Evolutionary conservation across 1,140 invertebrate species (phyloP), one percentile per base, ranked within the genome.

Genomic region (Hylyphantes graminicola): DNA sequence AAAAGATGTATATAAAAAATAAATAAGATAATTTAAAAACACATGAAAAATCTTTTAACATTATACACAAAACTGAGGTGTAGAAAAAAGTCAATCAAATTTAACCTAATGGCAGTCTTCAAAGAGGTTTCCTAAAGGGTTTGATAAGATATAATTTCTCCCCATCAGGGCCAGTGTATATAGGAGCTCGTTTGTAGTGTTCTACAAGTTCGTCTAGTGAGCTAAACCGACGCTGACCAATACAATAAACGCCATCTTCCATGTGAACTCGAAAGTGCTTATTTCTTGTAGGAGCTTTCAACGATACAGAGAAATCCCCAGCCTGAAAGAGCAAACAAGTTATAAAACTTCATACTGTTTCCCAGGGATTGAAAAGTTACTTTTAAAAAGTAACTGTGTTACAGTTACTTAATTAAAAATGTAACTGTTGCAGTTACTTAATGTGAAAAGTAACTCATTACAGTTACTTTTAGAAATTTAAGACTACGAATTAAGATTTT

Each of bases 261-360:
- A 98, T 96, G 88, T 98, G 96, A 86, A 99, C 97, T 88, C 98
- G 94, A 91, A 99, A 99, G 91, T 99, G 98, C 90, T 99, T 99
- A 91, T 99, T 99, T 85, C 97, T 94, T 53, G 95, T 96, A 73
- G 96, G 95, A 68, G 98, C 98, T 92, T 99, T 99, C 87, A 99
- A 91, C 48, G 98, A 99, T 86, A 99, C 97, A 57, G 98, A 99
- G 90, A 95, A 99, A 91, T 99, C 98, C 83, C 98, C 98, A 92
- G 96, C 94, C 97, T 99, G 90, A 50, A 92, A 91, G 6, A 50
- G 1, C 68, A 78, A 54, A 55, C 54, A 74, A 74, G 19, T 2
- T 12, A 15, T 61, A 61, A 3, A 12, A 61, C 12, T 61, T 35
- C 35, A 35, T 35, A 35, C 35, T 35, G 35, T 35, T 35, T 35